Base-by-base conservation (phyloP, 2,888 invertebrate genomes). In the Nezara viridula region DNA sequence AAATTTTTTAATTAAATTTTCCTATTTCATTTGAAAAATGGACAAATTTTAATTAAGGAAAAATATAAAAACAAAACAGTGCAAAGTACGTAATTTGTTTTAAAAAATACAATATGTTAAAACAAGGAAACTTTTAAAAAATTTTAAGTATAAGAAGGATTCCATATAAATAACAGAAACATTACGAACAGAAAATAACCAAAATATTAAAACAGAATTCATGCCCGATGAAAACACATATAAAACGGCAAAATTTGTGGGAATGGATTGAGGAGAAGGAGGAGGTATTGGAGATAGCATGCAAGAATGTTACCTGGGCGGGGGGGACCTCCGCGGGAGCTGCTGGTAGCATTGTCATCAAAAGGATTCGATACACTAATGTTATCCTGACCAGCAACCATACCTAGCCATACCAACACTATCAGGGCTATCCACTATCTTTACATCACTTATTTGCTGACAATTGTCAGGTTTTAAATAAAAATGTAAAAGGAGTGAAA, bases 361-460 rank as follows among this genome's bases (percentile, higher is more conserved):
- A 97, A 96, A 92, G 96, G 97, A 94, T 96, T 96, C 93, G 96
- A 96, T 93, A 96, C 96, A 95, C 95, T 96, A 93, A 96, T 95
- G 94, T 96, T 96, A 95, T 96, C 96, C 92, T 93, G 93, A 92
- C 94, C 94, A 93, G 93, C 94, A 89, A 91, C 91, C 91, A 91
- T 91, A 90, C 90, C 90, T 89, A 90, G 88, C 90, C 90, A 88
- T 90, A 90, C 60, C 88, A 90, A 90, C 52, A 89, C 88, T 85
- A 52, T 85, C 88, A 88, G 81, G n/a, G 24, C 88, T 77, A 16
- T 86, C 60, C 55, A 40, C n/a, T 47, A n/a, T 44, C 37, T 86
- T 44, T 40, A 49, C 27, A 49, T 86, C 40, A 44, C 19, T 85
- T 86, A 32, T 50, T 50, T 86, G 10, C 21, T 86, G 40, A 50